Conservation (phyloP, 2,797 vertebrate species). For the Chlorospingus flavigularis region DNA sequence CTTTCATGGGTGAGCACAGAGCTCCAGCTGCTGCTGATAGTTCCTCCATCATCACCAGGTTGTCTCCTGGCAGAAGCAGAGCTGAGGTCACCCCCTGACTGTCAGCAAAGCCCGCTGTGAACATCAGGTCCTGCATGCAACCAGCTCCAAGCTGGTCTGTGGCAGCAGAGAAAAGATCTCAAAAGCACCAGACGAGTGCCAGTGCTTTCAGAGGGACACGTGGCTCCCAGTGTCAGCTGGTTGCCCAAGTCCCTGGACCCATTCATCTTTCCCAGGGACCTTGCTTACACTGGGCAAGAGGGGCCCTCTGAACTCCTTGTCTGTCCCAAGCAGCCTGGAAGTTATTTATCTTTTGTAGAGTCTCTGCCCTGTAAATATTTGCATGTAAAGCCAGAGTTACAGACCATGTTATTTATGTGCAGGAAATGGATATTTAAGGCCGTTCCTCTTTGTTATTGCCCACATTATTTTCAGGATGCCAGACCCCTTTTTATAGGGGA, state of each 20-base stretch:
- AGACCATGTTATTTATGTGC: background rate
- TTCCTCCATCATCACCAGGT: background rate
- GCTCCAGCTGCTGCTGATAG: background rate
- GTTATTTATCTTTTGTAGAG: background rate
- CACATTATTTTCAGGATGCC: background rate
- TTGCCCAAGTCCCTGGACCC: background rate
- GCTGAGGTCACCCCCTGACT: background rate
- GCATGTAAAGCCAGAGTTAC: background rate
- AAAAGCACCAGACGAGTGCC: background rate
- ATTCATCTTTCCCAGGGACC: background rate
- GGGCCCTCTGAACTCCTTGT: background rate
- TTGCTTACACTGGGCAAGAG: background rate
- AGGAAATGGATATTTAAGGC: conserved; percentile 7
- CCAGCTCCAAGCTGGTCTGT: background rate
- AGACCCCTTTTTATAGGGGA: background rate
- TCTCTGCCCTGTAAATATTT: conserved; percentile 18
- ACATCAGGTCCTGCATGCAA: background rate
- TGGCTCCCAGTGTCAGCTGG: background rate
- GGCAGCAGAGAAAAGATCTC: background rate
- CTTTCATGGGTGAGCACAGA: background rate
- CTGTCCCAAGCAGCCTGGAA: background rate
- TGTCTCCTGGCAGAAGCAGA: background rate
- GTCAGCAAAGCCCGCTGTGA: background rate
- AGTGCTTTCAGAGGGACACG: rapidly evolving
- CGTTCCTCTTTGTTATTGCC: background rate